Evolutionary conservation across 2,113 vertebrate genomes (phyloP).

Genomic region (Prietella phreatophila): DNA sequence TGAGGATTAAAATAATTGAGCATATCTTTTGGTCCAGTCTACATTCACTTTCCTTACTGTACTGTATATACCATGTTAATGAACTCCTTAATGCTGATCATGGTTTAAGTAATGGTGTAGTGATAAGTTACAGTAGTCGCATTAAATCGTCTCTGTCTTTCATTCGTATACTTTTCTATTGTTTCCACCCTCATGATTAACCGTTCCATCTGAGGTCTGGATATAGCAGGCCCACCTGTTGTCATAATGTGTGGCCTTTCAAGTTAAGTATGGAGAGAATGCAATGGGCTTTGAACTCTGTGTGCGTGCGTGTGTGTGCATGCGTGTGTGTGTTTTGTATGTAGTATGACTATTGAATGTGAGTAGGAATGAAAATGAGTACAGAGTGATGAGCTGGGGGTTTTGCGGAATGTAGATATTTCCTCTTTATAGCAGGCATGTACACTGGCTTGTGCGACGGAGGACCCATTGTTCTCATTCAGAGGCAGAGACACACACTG

Average conservation of each 20-base stretch:
- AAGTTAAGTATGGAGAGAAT: slow-evolving; percentile 35
- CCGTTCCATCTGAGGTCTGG: slow-evolving; percentile 26
- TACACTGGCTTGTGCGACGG: no score
- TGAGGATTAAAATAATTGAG: not conserved
- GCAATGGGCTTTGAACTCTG: slow-evolving; percentile 28
- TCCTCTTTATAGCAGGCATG: slow-evolving; percentile 3
- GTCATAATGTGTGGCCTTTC: slow-evolving; percentile 49
- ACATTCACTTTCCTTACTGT: not conserved
- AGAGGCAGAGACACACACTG: slow-evolving; percentile 21
- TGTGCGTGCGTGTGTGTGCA: slow-evolving; percentile 10
- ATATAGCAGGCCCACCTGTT: slow-evolving; percentile 56
- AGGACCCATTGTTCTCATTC: slow-evolving; percentile 22
- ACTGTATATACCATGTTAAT: not conserved
- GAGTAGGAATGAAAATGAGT: not conserved
- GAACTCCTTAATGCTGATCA: not conserved
- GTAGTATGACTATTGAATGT: not conserved
- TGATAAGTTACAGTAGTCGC: not conserved
- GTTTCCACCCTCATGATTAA: slow-evolving; percentile 36
- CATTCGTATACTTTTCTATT: slow-evolving; percentile 2
- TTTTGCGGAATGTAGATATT: not conserved
- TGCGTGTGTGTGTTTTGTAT: slow-evolving; percentile 12
- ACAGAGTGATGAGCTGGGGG: not conserved
- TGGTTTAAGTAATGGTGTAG: not conserved
- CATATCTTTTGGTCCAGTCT: not conserved
- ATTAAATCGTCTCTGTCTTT: not conserved